These are phyloP conservation scores for Peromyscus leucopus DNA, from an alignment of 2,113 vertebrate genomes.

Conservation along the genomic window DNA sequence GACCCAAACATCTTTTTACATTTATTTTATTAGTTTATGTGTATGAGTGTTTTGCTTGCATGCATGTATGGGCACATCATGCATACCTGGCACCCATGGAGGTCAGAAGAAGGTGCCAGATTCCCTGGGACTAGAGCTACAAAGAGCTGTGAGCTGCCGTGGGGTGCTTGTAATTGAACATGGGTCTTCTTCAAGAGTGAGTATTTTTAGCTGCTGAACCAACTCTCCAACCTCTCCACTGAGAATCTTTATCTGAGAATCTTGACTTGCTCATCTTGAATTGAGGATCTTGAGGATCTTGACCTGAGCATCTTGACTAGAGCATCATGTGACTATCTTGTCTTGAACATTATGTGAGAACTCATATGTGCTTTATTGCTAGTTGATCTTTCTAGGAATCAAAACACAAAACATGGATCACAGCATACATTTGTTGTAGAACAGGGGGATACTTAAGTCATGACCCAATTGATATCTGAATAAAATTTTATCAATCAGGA, in stretches of 20 bases:
- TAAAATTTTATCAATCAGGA: not conserved
- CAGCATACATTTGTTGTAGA: not conserved
- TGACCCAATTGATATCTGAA: not conserved
- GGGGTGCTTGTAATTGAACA: not conserved
- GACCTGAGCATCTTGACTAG: not conserved
- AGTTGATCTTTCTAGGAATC: not conserved
- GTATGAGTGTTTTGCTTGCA: not conserved
- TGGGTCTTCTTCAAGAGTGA: not conserved
- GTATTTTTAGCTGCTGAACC: not conserved
- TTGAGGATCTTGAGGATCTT: not conserved
- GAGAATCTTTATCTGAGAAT: not conserved
- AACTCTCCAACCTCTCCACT: not conserved
- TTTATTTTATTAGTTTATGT: not conserved
- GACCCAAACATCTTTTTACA: not conserved
- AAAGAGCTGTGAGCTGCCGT: no score
- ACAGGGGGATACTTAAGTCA: not conserved
- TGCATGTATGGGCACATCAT: not conserved
- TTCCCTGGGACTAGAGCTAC: not conserved
- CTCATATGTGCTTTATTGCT: not conserved
- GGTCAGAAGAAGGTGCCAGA: not conserved
- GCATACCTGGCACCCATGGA: not conserved
- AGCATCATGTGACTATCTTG: not conserved
- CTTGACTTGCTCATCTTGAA: not conserved
- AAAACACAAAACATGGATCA: not conserved
- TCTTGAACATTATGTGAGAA: not conserved